Percentiles rank a stretch among this genome's conserved stretches.
Evolutionary conservation across 2,113 vertebrate species (phyloP).

Genomic region (Lucifuga dentata): DNA sequence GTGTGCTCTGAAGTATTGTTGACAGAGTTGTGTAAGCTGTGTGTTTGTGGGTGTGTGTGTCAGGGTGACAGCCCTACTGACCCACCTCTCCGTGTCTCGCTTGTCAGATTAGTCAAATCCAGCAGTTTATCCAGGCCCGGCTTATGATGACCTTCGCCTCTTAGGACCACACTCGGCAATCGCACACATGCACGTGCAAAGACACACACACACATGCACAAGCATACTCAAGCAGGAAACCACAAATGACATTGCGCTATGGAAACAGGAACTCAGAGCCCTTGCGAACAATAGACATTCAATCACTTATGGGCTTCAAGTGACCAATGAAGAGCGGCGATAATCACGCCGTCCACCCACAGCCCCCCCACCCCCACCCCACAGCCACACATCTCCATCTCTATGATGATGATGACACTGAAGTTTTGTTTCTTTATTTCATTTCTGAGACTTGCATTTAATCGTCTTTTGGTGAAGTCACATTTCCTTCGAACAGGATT

Average conservation of each 20-base stretch:
- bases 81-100: conserved; percentile 30
- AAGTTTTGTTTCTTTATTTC: too few species aligned
- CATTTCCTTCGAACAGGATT: too few species aligned
- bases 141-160: conserved; percentile 44
- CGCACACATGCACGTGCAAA: neutral
- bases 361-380: neutral
- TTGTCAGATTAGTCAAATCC: conserved; percentile 74
- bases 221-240: neutral
- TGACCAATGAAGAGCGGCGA: conserved; percentile 10
- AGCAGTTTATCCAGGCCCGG: conserved; percentile 57
- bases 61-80: conserved; percentile 44
- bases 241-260: conserved; percentile 15
- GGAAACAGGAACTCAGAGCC: conserved; percentile 23
- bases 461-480: too few species aligned
- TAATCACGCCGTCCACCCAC: conserved; percentile 1
- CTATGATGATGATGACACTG: neutral
- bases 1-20: conserved; percentile 21
- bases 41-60: conserved; percentile 30
- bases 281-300: conserved; percentile 17
- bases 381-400: neutral
- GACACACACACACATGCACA: conserved; percentile 11
- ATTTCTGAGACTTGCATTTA: too few species aligned
- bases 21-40: conserved; percentile 31
- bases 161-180: conserved; percentile 10
- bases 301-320: conserved; percentile 10